phyloP scores from a whole-genome alignment of 2,797 vertebrate species.

The Acomys russatus region DNA sequence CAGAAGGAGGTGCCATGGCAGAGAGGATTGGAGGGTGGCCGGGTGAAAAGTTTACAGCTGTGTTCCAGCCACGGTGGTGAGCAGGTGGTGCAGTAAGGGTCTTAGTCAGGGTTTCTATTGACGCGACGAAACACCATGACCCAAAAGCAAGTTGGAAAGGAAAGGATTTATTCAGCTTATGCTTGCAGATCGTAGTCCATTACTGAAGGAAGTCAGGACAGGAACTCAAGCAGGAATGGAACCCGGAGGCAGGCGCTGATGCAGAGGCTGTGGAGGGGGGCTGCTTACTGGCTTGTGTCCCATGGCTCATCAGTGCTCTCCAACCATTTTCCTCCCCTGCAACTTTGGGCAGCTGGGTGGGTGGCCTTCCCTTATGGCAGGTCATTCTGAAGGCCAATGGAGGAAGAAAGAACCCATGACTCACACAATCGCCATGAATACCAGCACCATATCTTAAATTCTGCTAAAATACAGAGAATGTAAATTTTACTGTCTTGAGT shows the following conservation, averaged over 20 bases:
- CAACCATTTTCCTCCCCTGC: not conserved
- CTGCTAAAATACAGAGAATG: not conserved
- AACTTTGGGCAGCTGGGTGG: not conserved
- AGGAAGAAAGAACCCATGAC: not conserved
- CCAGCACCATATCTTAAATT: not conserved
- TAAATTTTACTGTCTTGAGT: not conserved
- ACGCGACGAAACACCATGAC: not conserved
- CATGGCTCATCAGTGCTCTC: not conserved
- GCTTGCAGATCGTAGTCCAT: not conserved
- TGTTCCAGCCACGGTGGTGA: fast-evolving
- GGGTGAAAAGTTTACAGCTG: not conserved
- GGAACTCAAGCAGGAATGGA: not conserved
- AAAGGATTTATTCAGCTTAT: not conserved
- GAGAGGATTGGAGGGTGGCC: fast-evolving
- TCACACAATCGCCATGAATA: not conserved
- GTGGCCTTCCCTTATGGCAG: constrained; percentile 46
- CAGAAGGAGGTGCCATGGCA: not conserved
- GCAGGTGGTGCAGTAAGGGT: not conserved
- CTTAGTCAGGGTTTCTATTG: not conserved
- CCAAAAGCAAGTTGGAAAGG: not conserved
- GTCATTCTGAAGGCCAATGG: not conserved
- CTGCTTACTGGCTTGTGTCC: not conserved
- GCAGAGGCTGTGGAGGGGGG: not conserved
- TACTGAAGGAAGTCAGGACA: not conserved
- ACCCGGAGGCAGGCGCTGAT: not conserved